phyloP scores from a whole-genome alignment of 2,113 vertebrate species.

The Aplodontia rufa region DNA sequence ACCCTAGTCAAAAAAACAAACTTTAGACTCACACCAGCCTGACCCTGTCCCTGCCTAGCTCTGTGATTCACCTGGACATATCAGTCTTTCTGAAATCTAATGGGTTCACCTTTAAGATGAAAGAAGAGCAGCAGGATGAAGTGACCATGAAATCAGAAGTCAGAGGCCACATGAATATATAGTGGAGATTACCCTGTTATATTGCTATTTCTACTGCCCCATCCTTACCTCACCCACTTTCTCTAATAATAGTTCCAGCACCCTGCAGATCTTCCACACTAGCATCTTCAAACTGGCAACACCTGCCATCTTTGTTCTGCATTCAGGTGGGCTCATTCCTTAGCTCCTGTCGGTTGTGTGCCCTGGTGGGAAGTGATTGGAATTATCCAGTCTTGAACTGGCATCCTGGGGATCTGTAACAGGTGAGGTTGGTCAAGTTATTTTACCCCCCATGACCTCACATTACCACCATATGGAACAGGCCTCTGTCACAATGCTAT shows the following conservation, averaged over 20 bases:
- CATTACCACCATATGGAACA: not conserved
- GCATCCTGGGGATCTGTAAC: not conserved
- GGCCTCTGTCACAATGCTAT: not conserved
- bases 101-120: too few relatives aligned
- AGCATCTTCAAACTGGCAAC: not conserved
- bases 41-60: not conserved
- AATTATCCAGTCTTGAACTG: not conserved
- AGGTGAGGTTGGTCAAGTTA: not conserved
- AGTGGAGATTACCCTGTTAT: rapidly evolving
- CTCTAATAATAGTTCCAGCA: not conserved
- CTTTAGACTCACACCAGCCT: not conserved
- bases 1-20: not conserved
- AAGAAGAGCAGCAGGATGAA: not conserved
- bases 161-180: not conserved
- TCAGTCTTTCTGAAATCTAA: too few relatives aligned
- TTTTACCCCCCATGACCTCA: not conserved
- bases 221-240: not conserved
- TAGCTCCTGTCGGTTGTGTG: not conserved
- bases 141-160: not conserved
- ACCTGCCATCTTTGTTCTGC: not conserved
- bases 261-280: not conserved
- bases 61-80: not conserved
- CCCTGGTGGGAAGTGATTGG: not conserved
- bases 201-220: not conserved
- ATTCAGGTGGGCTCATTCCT: not conserved